Percentiles rank a stretch among this genome's conserved stretches.
These are phyloP conservation scores for Petrosia ficiformis DNA, from an alignment of 37 sponge, comb jelly and placozoan species.

Conservation along the genomic window DNA sequence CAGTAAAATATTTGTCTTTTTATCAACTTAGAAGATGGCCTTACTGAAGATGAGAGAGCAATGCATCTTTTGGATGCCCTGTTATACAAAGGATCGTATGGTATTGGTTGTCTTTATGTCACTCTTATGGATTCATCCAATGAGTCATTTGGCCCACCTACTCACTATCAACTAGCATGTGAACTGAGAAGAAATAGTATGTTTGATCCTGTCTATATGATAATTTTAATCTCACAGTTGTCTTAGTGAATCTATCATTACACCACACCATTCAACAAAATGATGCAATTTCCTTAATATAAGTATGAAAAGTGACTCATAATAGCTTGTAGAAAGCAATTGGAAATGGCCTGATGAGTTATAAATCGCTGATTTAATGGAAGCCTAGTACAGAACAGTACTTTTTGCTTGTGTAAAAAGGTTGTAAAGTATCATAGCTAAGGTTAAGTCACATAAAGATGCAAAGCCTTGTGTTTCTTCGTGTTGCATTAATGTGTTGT, in stretches of 20 bases:
- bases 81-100: constrained; percentile 9
- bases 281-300: too few relatives aligned
- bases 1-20: too few relatives aligned
- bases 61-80: constrained; percentile 20
- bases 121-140: constrained; percentile 18
- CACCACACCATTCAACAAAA: too few relatives aligned
- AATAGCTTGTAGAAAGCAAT: not conserved
- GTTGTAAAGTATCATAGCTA: too few relatives aligned
- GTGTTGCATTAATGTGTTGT: too few relatives aligned
- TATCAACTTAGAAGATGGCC: too few relatives aligned
- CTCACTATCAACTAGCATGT: constrained; percentile 35
- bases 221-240: not conserved
- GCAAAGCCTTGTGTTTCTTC: too few relatives aligned
- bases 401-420: too few relatives aligned
- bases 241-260: not conserved
- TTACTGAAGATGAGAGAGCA: constrained; percentile 1
- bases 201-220: not conserved
- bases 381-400: too few relatives aligned
- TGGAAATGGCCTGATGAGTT: not conserved
- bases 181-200: constrained; percentile 24
- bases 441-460: too few relatives aligned
- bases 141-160: constrained; percentile 9
- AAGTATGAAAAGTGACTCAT: too few relatives aligned
- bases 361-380: too few relatives aligned
- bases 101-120: constrained; percentile 9